Percentiles rank a stretch among this genome's conserved stretches.
Evolutionary conservation across 2,797 vertebrate genomes (phyloP).

Genomic region (Pseudopleuronectes americanus): DNA sequence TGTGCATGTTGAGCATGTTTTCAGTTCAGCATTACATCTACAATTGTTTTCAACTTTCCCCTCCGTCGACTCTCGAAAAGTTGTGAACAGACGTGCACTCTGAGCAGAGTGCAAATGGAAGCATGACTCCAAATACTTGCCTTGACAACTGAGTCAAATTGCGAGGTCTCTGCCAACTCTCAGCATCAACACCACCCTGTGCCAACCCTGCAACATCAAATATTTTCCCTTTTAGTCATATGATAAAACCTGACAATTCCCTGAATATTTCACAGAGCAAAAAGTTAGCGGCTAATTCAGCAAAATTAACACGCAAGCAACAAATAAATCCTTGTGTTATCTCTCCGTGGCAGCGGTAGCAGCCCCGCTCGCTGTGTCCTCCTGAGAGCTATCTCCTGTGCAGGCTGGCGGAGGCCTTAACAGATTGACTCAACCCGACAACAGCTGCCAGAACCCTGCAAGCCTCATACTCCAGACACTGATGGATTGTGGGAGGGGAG

Average conservation of each 20-base stretch:
- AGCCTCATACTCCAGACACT: conserved; percentile 67
- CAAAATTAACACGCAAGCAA: conserved; percentile 52
- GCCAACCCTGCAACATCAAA: conserved; percentile 46
- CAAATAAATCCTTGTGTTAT: conserved; percentile 75
- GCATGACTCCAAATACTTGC: conserved; percentile 63
- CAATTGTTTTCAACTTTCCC: conserved; percentile 10
- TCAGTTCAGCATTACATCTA: neutral
- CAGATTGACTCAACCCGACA: conserved; percentile 73
- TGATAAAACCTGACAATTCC: neutral
- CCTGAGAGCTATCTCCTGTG: conserved; percentile 38
- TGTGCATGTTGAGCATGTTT: neutral
- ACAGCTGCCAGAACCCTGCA: conserved; percentile 76
- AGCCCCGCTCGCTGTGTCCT: conserved; percentile 48
- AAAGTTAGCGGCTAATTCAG: conserved; percentile 13
- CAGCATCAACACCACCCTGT: conserved; percentile 31
- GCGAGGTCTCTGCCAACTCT: conserved; percentile 52
- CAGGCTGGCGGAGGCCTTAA: conserved; percentile 54
- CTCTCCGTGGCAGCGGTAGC: conserved; percentile 61
- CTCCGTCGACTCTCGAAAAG: conserved; percentile 29
- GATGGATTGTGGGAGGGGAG: conserved; percentile 76
- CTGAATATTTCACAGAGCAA: conserved; percentile 19
- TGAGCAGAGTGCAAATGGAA: conserved; percentile 42
- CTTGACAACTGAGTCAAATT: conserved; percentile 54
- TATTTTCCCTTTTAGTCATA: neutral
- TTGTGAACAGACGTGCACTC: conserved; percentile 32